Conservation (phyloP, 2,888 invertebrate genomes). For the Seira ritae region DNA sequence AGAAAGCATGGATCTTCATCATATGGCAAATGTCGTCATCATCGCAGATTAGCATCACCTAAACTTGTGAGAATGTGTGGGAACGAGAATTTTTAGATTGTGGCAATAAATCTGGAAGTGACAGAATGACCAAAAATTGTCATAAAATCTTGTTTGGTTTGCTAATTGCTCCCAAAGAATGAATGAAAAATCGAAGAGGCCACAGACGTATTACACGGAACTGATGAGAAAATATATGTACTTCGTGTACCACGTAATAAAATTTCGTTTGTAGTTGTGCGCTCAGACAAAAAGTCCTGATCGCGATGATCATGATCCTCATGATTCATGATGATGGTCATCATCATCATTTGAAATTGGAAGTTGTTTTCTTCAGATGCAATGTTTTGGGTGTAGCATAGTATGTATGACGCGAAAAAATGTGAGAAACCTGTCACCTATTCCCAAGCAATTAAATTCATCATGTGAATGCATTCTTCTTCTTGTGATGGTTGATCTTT, state of each 20-base stretch:
- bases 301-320: not conserved
- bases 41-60: too few species aligned
- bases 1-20: too few species aligned
- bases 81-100: not conserved
- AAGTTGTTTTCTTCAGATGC: slow-evolving; percentile 20
- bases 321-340: not conserved
- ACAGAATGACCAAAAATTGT: slow-evolving; percentile 18
- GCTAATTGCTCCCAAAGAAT: slow-evolving; percentile 11
- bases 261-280: not conserved
- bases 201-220: slow-evolving; percentile 33
- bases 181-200: slow-evolving; percentile 23
- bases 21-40: too few species aligned
- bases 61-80: too few species aligned
- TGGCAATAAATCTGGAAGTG: not conserved
- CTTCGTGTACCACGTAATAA: not conserved
- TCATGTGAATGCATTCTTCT: slow-evolving; percentile 18
- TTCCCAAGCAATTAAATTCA: slow-evolving; percentile 56
- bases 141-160: slow-evolving; percentile 34
- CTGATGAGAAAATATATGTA: not conserved
- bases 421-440: slow-evolving; percentile 61
- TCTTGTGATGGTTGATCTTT: not conserved
- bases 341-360: too few species aligned
- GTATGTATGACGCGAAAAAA: slow-evolving; percentile 29
- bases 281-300: not conserved
- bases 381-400: slow-evolving; percentile 19